Percentiles rank a stretch among this genome's conserved stretches.
Evolutionary conservation across 1,140 invertebrate genomes (phyloP).

Genomic region (Heliconius nattereri): DNA sequence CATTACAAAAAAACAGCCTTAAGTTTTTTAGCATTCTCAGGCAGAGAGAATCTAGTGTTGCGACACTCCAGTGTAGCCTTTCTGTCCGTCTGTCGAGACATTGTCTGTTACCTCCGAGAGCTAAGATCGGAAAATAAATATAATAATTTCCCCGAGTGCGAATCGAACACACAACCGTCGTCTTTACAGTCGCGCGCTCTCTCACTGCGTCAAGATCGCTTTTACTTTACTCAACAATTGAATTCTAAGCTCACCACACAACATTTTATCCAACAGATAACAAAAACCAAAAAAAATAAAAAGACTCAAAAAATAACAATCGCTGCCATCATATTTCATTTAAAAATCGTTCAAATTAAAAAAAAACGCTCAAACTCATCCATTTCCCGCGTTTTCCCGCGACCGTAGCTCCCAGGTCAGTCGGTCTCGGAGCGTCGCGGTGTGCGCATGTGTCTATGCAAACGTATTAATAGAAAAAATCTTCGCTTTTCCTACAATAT

Average conservation of each 20-base stretch:
- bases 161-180: neutral
- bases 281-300: neutral
- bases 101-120: no score
- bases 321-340: slow-evolving; percentile 17
- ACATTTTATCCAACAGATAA: neutral
- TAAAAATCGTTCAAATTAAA: slow-evolving; percentile 23
- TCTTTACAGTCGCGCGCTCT: neutral
- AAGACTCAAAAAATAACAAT: neutral
- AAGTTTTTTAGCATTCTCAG: neutral
- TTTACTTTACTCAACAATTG: neutral
- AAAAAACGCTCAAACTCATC: slow-evolving; percentile 34
- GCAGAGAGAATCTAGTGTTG: neutral
- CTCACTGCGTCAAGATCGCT: neutral
- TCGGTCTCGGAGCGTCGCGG: slow-evolving; percentile 27
- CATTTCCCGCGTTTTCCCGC: slow-evolving; percentile 41
- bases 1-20: neutral
- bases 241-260: neutral
- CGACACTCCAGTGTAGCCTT: neutral
- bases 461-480: slow-evolving; percentile 34
- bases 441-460: slow-evolving; percentile 20
- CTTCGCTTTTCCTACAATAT: slow-evolving; percentile 28
- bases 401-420: slow-evolving; percentile 38
- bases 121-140: no score
- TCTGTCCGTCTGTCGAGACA: neutral
- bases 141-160: neutral